Conservation (phyloP, 2,888 invertebrate species). For the Acleris cristana region DNA sequence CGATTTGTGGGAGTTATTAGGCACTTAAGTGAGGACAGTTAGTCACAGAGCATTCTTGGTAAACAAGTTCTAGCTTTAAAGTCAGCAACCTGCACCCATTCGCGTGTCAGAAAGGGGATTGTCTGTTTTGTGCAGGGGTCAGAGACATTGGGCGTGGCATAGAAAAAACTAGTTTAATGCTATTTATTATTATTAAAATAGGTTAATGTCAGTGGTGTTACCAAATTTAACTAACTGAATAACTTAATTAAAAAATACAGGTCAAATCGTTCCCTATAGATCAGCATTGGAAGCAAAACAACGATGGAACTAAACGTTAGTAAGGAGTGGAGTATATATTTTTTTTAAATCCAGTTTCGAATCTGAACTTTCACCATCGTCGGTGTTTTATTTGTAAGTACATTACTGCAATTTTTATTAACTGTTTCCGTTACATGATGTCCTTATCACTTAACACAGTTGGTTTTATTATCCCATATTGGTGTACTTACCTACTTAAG, state of each 20-base stretch:
- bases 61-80: constrained; percentile 26
- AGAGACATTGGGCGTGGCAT: constrained; percentile 47
- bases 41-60: background rate
- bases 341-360: too few species aligned
- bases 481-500: too few species aligned
- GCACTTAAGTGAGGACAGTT: too few species aligned
- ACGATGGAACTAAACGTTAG: background rate
- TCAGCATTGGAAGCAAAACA: background rate
- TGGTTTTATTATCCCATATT: too few species aligned
- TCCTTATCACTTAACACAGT: too few species aligned
- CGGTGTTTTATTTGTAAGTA: too few species aligned
- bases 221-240: background rate
- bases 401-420: too few species aligned
- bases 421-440: too few species aligned
- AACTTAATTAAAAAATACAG: background rate
- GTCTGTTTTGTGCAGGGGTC: constrained; percentile 55
- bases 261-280: background rate
- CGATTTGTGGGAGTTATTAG: background rate
- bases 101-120: constrained; percentile 67
- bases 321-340: background rate
- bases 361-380: too few species aligned
- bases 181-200: constrained; percentile 53
- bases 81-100: constrained; percentile 43
- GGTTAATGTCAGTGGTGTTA: constrained; percentile 52
- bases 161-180: constrained; percentile 49